phyloP scores from a whole-genome alignment of 2,113 vertebrate genomes.

The Piaya cayana region DNA sequence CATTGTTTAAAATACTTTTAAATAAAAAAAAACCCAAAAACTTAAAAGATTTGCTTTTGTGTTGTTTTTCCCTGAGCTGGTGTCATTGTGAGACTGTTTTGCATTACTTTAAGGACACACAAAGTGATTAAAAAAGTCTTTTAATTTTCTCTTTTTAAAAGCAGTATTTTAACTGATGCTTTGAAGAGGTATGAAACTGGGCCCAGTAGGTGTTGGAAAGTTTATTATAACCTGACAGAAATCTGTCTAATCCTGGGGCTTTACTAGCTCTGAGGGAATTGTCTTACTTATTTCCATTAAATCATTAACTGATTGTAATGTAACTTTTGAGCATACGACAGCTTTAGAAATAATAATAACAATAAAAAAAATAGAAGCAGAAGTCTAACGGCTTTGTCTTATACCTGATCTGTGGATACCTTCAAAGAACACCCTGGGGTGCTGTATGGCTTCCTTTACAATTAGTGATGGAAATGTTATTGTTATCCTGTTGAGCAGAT shows the following conservation, averaged over 20 bases:
- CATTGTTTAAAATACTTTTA: slow-evolving; percentile 27
- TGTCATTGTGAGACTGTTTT: slow-evolving; percentile 21
- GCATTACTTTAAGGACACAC: slow-evolving; percentile 34
- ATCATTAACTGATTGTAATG: slow-evolving; percentile 44
- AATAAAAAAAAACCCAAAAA: slow-evolving; percentile 4
- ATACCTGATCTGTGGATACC: background rate
- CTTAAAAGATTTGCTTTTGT: slow-evolving; percentile 1
- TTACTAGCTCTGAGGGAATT: slow-evolving; percentile 38
- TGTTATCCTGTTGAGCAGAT: background rate
- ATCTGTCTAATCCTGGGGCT: slow-evolving; percentile 47
- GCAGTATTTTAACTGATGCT: slow-evolving; percentile 28
- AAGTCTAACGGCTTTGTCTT: background rate
- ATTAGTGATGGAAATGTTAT: background rate
- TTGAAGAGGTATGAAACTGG: slow-evolving; percentile 47
- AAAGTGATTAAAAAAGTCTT: slow-evolving; percentile 43
- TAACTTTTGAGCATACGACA: background rate
- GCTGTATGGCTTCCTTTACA: background rate
- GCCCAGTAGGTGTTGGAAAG: slow-evolving; percentile 49
- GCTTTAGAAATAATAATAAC: slow-evolving; percentile 21
- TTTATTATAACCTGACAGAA: slow-evolving; percentile 62
- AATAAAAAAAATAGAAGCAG: background rate
- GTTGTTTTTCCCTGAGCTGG: slow-evolving; percentile 23
- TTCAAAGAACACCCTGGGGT: background rate
- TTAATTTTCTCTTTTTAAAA: slow-evolving; percentile 40
- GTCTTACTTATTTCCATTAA: slow-evolving; percentile 46